Evolutionary conservation across 2,888 invertebrate genomes (phyloP), one percentile per base, ranked within the genome.

Genomic region (Drepanosiphum platanoidis): DNA sequence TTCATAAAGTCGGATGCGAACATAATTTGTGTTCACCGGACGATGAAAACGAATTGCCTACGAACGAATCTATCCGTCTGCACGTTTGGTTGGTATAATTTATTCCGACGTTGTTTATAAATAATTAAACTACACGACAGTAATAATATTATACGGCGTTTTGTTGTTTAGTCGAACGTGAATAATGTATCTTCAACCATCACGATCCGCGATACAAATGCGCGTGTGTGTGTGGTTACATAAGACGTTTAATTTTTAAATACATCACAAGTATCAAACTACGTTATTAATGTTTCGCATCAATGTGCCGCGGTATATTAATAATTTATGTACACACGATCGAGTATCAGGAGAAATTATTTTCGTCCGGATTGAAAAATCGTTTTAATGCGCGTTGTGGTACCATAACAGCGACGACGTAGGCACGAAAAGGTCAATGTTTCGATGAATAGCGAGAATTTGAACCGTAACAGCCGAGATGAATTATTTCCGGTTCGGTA

Each of bases 401-500:
- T n/a, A n/a, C n/a, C n/a, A n/a, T n/a, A n/a, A n/a, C n/a, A n/a
- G n/a, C n/a, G n/a, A n/a, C n/a, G n/a, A n/a, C n/a, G n/a, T n/a
- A n/a, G n/a, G n/a, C n/a, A n/a, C n/a, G 22, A 34, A 27, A 64
- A 64, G 61, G 1, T 75, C 30, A 77, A 64, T 64, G 18, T 15
- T 81, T 81, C 30, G 30, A 70, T 58, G 30, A 58, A 58, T 81
- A 46, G 68, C 27, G 2, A 30, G 22, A 61, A 27, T 61, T 22
- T 58, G 32, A 22, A 46, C 7, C 22, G 15, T 70, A 80, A 27
- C 7, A 61, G 32, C 42, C 5, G 9, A 42, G 9, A 42, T 18
- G 5, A 81, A 72, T n/a, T n/a, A n/a, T n/a, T 72, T 82, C 11
- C n/a, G n/a, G 71, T 58, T 71, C 58, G 22, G 71, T 66, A 32